Percentiles rank a stretch among this genome's conserved stretches.
phyloP scores from a whole-genome alignment of 35 echinoderm and acorn worm genomes.

The Hemicentrotus pulcherrimus region DNA sequence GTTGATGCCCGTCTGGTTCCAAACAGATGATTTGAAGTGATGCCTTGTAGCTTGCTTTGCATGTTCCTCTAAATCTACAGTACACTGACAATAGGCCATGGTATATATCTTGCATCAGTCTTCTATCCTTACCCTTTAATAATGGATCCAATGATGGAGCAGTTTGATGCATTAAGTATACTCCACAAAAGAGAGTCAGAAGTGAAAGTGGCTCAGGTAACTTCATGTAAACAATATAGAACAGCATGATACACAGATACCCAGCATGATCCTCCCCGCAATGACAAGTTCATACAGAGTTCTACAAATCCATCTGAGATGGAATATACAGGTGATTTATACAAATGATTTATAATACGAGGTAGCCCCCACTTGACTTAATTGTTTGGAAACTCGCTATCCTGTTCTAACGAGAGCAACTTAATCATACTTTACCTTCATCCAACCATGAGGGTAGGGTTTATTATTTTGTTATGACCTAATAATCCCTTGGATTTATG shows the following conservation, averaged over 20 bases:
- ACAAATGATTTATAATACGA: neutral
- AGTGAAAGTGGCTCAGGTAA: neutral
- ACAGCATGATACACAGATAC: neutral
- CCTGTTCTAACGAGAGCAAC: neutral
- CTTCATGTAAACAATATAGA: neutral
- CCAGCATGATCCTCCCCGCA: neutral
- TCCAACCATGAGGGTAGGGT: neutral
- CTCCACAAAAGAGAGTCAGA: neutral
- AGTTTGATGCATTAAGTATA: neutral
- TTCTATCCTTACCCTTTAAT: neutral
- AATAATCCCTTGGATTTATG: neutral
- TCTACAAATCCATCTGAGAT: neutral
- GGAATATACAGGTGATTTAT: neutral
- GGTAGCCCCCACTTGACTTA: neutral
- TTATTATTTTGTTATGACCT: constrained; percentile 20
- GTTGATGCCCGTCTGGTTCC: no score
- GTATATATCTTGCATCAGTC: neutral
- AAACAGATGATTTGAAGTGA: no score
- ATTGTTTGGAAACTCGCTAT: neutral
- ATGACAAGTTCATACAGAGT: neutral
- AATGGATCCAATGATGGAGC: neutral
- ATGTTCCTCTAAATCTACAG: no score
- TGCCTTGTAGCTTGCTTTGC: no score
- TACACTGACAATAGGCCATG: no score
- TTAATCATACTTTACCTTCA: neutral